Percentiles rank a stretch among this genome's conserved stretches.
Conservation (phyloP, 2,797 vertebrate genomes). For the Xenentodon cancila region DNA sequence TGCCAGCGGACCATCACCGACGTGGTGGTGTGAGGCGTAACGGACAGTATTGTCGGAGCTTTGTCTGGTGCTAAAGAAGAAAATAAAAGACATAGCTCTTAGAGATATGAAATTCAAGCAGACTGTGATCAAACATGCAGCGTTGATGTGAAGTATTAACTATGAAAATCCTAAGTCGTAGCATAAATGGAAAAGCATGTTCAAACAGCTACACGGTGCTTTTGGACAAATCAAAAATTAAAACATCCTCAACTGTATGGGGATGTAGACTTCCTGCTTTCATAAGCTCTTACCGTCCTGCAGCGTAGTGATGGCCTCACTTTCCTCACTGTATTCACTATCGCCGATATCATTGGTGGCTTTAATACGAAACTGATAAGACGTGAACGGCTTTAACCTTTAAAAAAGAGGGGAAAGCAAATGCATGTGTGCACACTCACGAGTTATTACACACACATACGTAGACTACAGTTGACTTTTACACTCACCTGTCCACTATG, state of each 20-base stretch:
- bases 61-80: constrained; percentile 77
- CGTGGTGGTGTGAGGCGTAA: constrained; percentile 95
- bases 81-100: constrained; percentile 23
- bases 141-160: constrained; percentile 38
- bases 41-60: constrained; percentile 90
- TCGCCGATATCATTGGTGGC: constrained; percentile 98
- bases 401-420: background rate
- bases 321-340: constrained; percentile 96
- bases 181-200: constrained; percentile 8
- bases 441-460: background rate
- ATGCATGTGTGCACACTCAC: background rate
- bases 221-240: background rate
- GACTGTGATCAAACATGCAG: constrained; percentile 15
- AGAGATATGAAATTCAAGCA: constrained; percentile 49
- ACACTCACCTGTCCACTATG: constrained; percentile 90
- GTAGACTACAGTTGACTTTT: constrained; percentile 41
- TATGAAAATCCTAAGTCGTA: constrained; percentile 37
- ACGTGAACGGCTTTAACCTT: constrained; percentile 97
- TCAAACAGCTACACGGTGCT: background rate
- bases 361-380: constrained; percentile 96
- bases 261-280: constrained; percentile 17
- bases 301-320: constrained; percentile 94
- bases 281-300: constrained; percentile 88
- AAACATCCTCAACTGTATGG: constrained; percentile 60
- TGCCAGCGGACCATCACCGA: constrained; percentile 96